Percentiles rank a stretch among this genome's conserved stretches.
These are phyloP conservation scores for Odocoileus virginianus DNA, from an alignment of 2,113 vertebrate genomes.

Conservation along the genomic window DNA sequence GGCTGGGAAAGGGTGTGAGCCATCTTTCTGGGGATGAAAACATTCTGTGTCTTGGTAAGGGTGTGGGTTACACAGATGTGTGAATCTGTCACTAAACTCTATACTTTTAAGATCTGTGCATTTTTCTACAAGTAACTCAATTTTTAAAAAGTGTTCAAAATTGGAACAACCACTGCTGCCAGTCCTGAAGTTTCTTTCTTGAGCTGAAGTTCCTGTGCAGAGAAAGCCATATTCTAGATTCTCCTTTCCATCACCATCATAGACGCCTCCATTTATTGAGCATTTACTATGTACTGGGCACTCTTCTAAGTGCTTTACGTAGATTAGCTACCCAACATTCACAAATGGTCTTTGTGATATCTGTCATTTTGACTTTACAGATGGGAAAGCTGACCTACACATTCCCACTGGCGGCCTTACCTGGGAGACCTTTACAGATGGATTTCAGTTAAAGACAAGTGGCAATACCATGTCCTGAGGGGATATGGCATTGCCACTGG, in stretches of 20 bases:
- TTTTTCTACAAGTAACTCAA: neutral
- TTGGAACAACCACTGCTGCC: neutral
- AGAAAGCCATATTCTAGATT: too few species aligned
- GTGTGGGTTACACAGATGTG: neutral
- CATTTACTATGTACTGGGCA: neutral
- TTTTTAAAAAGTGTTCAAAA: neutral
- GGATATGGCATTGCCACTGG: neutral
- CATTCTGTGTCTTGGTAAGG: too few species aligned
- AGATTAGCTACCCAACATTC: neutral
- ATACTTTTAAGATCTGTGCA: neutral
- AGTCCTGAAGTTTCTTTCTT: too few species aligned
- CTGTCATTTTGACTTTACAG: fast-evolving
- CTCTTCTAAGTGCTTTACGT: neutral
- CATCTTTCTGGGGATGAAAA: too few species aligned
- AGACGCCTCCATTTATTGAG: fast-evolving
- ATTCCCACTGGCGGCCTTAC: neutral
- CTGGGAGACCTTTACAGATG: neutral
- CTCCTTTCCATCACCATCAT: neutral
- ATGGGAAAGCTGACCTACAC: neutral
- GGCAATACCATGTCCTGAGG: neutral
- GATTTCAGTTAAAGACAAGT: neutral
- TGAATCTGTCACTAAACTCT: neutral
- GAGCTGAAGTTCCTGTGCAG: neutral
- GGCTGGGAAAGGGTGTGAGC: neutral
- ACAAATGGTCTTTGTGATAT: neutral